phyloP scores from a whole-genome alignment of 64 coral and sea anemone species.

The Pocillopora damicornis region DNA sequence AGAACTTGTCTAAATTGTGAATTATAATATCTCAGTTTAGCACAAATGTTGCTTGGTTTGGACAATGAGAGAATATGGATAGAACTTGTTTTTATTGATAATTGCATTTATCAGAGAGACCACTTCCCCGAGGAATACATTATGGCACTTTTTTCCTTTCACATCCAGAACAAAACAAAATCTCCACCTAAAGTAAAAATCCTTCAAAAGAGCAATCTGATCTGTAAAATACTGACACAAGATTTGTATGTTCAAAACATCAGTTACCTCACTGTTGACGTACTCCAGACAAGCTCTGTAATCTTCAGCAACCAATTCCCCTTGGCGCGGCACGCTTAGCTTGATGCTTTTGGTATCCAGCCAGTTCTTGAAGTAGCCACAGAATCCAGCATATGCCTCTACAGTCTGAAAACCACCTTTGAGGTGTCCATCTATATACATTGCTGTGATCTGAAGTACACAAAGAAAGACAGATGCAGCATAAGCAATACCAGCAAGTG shows the following conservation, averaged over 20 bases:
- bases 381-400: conserved; percentile 98
- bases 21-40: too few relatives aligned
- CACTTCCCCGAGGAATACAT: too few relatives aligned
- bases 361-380: conserved; percentile 99
- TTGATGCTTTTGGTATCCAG: conserved; percentile 97
- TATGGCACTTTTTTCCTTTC: too few relatives aligned
- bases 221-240: not conserved
- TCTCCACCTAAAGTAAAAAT: too few relatives aligned
- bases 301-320: conserved; percentile 96
- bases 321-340: conserved; percentile 88
- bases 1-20: too few relatives aligned
- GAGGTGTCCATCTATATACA: conserved; percentile 93
- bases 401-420: conserved; percentile 99
- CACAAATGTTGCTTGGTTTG: too few relatives aligned
- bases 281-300: conserved; percentile 92
- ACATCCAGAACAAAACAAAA: too few relatives aligned
- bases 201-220: too few relatives aligned
- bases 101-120: too few relatives aligned
- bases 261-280: conserved; percentile 88
- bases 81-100: too few relatives aligned
- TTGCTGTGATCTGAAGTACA: conserved; percentile 88
- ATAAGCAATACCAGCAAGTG: not conserved
- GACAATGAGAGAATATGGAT: too few relatives aligned
- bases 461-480: not conserved
- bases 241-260: too few relatives aligned